Conservation (phyloP, 2,888 invertebrate species). For the Synergus gifuensis region DNA sequence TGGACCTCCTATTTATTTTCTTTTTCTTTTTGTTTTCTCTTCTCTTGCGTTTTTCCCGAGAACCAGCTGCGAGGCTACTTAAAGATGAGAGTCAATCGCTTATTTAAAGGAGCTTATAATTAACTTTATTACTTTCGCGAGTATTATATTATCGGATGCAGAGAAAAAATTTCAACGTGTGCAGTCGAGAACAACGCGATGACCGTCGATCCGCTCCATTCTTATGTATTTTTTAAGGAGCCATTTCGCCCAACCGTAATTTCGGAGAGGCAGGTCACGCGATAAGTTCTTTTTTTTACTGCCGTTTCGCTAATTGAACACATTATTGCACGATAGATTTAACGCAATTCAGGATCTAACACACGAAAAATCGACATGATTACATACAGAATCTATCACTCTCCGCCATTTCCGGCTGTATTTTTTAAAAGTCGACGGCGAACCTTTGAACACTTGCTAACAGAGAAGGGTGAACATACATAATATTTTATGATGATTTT, state of each 20-base stretch:
- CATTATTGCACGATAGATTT: constrained; percentile 26
- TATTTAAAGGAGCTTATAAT: not conserved
- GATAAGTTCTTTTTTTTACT: not conserved
- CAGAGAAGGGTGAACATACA: not conserved
- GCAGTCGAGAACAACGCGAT: constrained; percentile 30
- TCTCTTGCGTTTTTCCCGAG: not conserved
- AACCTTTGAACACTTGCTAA: constrained; percentile 10
- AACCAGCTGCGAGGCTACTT: not conserved
- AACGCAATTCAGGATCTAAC: not conserved
- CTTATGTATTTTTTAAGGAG: constrained; percentile 23
- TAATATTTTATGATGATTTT: not conserved
- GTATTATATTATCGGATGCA: constrained; percentile 29
- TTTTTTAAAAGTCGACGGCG: constrained; percentile 9
- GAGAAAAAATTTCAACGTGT: constrained; percentile 25
- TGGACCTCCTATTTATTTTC: not conserved
- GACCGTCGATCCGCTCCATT: constrained; percentile 13
- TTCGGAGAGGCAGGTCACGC: not conserved
- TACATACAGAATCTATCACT: constrained; percentile 21
- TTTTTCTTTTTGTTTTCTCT: constrained; percentile 21
- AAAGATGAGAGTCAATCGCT: not conserved
- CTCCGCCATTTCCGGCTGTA: constrained; percentile 37
- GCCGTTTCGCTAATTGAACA: not conserved
- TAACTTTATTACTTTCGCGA: constrained; percentile 11
- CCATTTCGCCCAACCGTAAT: not conserved
- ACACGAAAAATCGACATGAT: not conserved